Base-by-base conservation (phyloP, 2,113 vertebrate genomes). In the Malurus melanocephalus region DNA sequence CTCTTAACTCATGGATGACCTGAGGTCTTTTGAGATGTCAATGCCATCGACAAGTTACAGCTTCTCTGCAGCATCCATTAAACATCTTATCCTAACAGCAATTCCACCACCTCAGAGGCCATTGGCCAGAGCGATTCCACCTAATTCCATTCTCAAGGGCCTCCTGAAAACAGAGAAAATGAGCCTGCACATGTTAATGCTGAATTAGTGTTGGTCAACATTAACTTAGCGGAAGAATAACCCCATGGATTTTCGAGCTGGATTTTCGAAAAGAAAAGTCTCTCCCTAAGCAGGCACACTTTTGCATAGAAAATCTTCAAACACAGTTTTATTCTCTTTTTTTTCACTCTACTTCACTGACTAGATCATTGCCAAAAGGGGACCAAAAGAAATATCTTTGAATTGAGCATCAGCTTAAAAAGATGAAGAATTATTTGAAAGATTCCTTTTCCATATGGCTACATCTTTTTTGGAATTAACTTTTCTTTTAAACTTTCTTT, bases 121-220 rank as follows among this genome's bases (percentile, higher is more conserved):
- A 45, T 62, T 64, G 60, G 20, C 42, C 13, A 5, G 48, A 69
- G 67, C 1, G 1, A 16, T 88, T 26, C 35, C 72, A 45, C 40
- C 52, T 69, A 66, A 66, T 16, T 76, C 15, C 16, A 13, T 55
- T 91, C 43, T 72, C 69, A 66, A 77, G 65, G 35, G 35, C 26
- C 6, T 80, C 8, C 45, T 77, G 40, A 80, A 89, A 40, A 8
- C 56, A 60, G 51, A 83, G 61, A 66, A n/a, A 60, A 72, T 23
- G 38, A 73, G 10, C 20, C 21, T 77, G 27, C 0, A 0, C 35
- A 33, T 0, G 1, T 46, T 69, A 72, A 51, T 27, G 7, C 10
- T 78, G 38, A 43, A 38, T 38, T 38, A 38, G 11, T 38, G 48
- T 65, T 45, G 83, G 40, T 77, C 68, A 92, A 17, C 40, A 76